Percentiles rank a stretch among this genome's conserved stretches.
phyloP scores from a whole-genome alignment of 2,113 vertebrate species.

The Leptodactylus fuscus region DNA sequence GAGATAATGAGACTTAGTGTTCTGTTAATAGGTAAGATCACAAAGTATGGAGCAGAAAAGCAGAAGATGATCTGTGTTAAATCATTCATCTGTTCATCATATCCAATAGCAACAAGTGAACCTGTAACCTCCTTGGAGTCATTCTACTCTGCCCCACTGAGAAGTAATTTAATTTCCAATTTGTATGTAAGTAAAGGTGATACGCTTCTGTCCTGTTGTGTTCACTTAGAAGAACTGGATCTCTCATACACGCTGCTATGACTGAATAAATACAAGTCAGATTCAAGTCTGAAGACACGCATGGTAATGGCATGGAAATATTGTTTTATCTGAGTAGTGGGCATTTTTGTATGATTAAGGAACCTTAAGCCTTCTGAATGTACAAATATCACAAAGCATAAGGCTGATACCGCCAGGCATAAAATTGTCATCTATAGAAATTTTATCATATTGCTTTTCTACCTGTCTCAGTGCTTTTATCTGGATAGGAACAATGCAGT shows the following conservation, averaged over 20 bases:
- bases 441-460: background rate
- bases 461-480: background rate
- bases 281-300: background rate
- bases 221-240: background rate
- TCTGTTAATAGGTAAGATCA: background rate
- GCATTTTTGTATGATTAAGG: no score
- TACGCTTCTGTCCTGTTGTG: background rate
- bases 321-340: background rate
- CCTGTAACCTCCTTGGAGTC: background rate
- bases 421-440: background rate
- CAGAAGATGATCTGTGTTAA: background rate
- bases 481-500: background rate
- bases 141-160: background rate
- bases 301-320: background rate
- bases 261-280: background rate
- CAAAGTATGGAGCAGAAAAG: background rate
- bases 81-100: background rate
- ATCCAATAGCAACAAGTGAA: background rate
- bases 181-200: constrained; percentile 31
- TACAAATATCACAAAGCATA: background rate
- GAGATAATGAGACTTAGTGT: background rate
- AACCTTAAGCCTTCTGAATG: background rate
- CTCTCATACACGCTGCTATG: background rate
- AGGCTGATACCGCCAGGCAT: background rate
- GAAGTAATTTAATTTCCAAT: constrained; percentile 28